A percentile compares a stretch with the other conserved stretches of the same genome.
Evolutionary conservation across 2,888 invertebrate genomes (phyloP).

Genomic region (Heliconius hortense): DNA sequence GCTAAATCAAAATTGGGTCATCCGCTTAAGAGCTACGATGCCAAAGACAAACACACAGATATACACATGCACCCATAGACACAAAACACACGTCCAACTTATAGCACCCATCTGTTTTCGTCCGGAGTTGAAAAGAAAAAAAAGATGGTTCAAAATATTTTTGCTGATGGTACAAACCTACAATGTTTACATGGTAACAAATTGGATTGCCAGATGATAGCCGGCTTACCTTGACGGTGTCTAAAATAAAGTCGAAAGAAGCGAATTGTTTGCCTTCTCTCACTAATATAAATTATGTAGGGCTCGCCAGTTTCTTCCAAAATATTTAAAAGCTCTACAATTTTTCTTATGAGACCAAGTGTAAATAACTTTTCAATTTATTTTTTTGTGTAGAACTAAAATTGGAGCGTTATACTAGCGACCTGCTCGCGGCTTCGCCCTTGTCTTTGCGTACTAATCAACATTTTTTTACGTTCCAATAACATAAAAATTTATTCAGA

Average conservation of each 20-base stretch:
- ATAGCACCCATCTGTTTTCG: too few species aligned
- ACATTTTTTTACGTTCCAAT: too few species aligned
- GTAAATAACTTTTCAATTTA: not conserved
- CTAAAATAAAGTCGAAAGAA: conserved; percentile 14
- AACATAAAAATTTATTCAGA: too few species aligned
- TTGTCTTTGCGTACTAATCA: not conserved
- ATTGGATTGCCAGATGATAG: conserved; percentile 23
- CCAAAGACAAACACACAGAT: too few species aligned
- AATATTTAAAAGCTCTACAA: not conserved
- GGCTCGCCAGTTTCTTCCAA: not conserved
- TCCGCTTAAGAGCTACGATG: too few species aligned
- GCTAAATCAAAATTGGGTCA: too few species aligned
- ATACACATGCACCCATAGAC: too few species aligned
- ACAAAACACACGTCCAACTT: too few species aligned
- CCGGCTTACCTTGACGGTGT: conserved; percentile 10
- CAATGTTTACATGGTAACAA: conserved; percentile 23
- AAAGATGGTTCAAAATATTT: not conserved
- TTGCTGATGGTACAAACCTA: conserved; percentile 8
- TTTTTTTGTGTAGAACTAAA: not conserved
- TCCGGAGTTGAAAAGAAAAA: too few species aligned
- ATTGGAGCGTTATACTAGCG: not conserved
- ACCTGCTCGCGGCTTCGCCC: not conserved
- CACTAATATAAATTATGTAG: conserved; percentile 20
- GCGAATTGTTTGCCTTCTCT: conserved; percentile 1
- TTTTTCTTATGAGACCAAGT: not conserved